These are phyloP conservation scores for Elgaria multicarinata DNA, from an alignment of 2,113 vertebrate genomes.

Conservation along the genomic window DNA sequence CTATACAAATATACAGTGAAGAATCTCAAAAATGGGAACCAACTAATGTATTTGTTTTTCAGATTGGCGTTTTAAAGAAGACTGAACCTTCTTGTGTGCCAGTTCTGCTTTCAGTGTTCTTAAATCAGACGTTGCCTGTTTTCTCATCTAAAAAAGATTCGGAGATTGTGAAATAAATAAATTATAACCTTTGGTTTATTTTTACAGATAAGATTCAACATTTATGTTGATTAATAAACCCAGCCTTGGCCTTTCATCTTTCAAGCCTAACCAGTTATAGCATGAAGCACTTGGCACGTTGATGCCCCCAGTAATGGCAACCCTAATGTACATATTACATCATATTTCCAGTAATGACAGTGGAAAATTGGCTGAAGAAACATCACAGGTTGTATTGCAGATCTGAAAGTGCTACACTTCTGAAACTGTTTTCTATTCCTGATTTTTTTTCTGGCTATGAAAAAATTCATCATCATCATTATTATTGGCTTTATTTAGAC, in stretches of 20 bases:
- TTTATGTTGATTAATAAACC: slow-evolving; percentile 41
- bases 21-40: neutral
- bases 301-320: slow-evolving; percentile 20
- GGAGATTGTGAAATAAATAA: slow-evolving; percentile 29
- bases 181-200: neutral
- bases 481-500: neutral
- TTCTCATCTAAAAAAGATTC: slow-evolving; percentile 83
- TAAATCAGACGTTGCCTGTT: slow-evolving; percentile 86
- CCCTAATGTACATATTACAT: slow-evolving; percentile 11
- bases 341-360: neutral
- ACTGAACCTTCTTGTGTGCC: slow-evolving; percentile 86
- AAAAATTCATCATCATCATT: neutral
- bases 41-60: slow-evolving; percentile 44
- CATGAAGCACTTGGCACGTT: neutral
- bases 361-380: neutral
- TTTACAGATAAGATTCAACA: slow-evolving; percentile 20
- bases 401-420: neutral
- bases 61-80: slow-evolving; percentile 62
- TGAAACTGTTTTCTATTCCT: neutral
- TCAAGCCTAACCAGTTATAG: neutral
- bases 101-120: slow-evolving; percentile 85
- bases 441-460: neutral
- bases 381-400: neutral
- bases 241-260: slow-evolving; percentile 28
- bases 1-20: neutral